Percentiles rank a stretch among this genome's conserved stretches.
Conservation (phyloP, 2,797 vertebrate species). For the Parauchenoglanis punctatus region DNA sequence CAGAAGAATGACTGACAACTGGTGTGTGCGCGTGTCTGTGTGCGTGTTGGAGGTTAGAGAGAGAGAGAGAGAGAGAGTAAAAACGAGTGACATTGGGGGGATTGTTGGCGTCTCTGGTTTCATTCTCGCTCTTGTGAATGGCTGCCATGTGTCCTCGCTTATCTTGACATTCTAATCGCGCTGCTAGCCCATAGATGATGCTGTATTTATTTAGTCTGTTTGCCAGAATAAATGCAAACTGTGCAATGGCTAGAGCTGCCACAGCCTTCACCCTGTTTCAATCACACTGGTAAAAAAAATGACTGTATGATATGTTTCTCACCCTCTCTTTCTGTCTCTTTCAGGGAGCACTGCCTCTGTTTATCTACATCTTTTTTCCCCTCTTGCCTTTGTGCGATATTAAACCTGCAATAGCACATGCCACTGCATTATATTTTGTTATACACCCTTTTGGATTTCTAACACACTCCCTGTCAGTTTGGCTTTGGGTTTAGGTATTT, state of each 20-base stretch:
- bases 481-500: constrained; percentile 6
- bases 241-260: constrained; percentile 47
- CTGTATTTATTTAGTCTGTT: constrained; percentile 76
- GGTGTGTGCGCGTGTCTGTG: constrained; percentile 33
- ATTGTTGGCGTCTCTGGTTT: constrained; percentile 62
- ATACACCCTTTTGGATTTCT: constrained; percentile 40
- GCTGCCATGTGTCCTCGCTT: constrained; percentile 69
- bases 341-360: constrained; percentile 48
- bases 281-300: constrained; percentile 71
- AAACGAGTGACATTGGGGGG: constrained; percentile 53
- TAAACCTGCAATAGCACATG: constrained; percentile 45
- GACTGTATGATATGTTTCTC: constrained; percentile 76
- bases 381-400: constrained; percentile 44
- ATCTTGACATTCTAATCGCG: constrained; percentile 78
- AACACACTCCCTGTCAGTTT: constrained; percentile 13
- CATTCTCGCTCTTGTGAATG: constrained; percentile 54
- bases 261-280: constrained; percentile 64
- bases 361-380: constrained; percentile 50
- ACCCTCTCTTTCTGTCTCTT: constrained; percentile 64
- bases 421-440: constrained; percentile 43
- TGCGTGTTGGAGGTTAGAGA: constrained; percentile 30
- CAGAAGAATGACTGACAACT: constrained; percentile 46
- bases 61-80: constrained; percentile 46
- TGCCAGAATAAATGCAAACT: constrained; percentile 63
- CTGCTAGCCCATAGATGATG: constrained; percentile 70